Conservation (phyloP, 2,113 vertebrate species). For the Onychostruthus taczanowskii region DNA sequence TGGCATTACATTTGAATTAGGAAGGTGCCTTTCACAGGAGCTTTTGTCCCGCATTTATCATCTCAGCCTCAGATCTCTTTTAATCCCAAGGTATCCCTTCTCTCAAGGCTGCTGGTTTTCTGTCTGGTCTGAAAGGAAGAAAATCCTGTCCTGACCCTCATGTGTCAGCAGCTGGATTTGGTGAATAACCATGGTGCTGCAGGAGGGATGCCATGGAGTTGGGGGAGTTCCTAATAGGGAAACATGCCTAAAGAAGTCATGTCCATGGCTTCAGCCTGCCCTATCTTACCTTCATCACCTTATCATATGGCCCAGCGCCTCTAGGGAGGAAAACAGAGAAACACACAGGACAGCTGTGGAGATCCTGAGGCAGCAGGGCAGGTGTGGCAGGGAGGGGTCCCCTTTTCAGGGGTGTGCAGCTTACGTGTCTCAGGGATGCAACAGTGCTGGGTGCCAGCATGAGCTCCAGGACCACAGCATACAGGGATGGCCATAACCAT, state of each 20-base stretch:
- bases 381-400: rapidly evolving
- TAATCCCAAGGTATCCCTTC: not conserved
- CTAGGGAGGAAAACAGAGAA: not conserved
- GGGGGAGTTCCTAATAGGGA: not conserved
- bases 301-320: not conserved
- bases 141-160: not conserved
- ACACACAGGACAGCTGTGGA: not conserved
- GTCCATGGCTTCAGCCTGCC: not conserved
- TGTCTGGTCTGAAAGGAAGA: not conserved
- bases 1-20: not conserved
- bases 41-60: not conserved
- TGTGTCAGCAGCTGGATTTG: not conserved
- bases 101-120: not conserved
- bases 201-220: not conserved
- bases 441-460: not conserved
- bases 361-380: not conserved
- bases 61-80: not conserved
- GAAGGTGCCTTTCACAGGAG: not conserved
- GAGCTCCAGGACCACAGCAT: not conserved
- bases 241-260: not conserved
- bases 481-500: not conserved
- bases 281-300: not conserved
- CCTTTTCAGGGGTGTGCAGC: not conserved
- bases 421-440: not conserved
- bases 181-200: not conserved